Base-by-base conservation (phyloP, 92 coral and sea anemone genomes). In the Siderastrea radians region DNA sequence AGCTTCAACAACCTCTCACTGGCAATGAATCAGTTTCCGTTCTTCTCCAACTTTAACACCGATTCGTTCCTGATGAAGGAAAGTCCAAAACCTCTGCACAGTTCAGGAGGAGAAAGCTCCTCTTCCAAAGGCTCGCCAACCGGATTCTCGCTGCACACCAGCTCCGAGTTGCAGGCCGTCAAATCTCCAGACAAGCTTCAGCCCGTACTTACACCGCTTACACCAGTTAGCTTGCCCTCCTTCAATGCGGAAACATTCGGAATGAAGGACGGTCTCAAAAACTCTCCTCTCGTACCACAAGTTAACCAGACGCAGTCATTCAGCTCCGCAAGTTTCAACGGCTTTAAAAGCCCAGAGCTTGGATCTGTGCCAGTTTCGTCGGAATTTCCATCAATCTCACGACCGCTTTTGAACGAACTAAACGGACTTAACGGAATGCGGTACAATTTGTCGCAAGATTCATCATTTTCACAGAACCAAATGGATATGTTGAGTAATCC, bases 341-440 rank as follows among this genome's bases (percentile, higher is more conserved):
- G 99, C 67, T 98, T 98, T 85, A 98, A 98, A 96, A 91, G 95
- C 91, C 94, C 96, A 72, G 99, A 98, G 78, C 93, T 96, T 88
- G 96, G 98, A 86, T 89, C 64, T 77, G 91, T 93, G 88, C 96
- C 98, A 96, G 94, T 91, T 69, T 88, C 96, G 8, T 86, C 98
- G 11, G 99, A 97, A 75, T 95, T 95, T 81, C 96, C 98, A 46
- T 88, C 98, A 51, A 94, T 97, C 79, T 94, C 96, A 75, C 97
- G 98, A 74, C 96, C 98, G 50, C 94, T 96, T 45, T 87, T 98
- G 63, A 92, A 91, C 82, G 99, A 98, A 75, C 95, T 98, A 59
- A 98, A 91, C 74, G 96, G 95, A 82, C 86, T 82, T 70, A 82
- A 85, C 54, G 90, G 86, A 72, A 94, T 91, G 95, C 83, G 98